These are phyloP conservation scores for Tetraneura akinire DNA, from an alignment of 1,140 invertebrate species.

Conservation along the genomic window DNA sequence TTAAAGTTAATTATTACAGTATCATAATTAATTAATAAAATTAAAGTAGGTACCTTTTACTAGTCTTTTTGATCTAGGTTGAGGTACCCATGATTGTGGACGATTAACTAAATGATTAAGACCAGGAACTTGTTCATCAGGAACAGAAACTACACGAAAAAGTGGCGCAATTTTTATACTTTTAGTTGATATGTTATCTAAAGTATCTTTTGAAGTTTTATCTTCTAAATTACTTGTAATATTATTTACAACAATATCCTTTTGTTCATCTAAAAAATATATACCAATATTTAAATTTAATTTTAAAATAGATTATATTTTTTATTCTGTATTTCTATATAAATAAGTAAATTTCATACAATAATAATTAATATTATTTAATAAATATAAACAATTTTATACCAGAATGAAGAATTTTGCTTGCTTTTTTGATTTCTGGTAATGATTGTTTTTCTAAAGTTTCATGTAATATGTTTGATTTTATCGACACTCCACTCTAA, in stretches of 20 bases:
- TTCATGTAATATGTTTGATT: neutral
- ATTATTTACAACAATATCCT: neutral
- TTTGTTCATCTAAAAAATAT: neutral
- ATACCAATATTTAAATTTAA: neutral
- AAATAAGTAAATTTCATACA: no score
- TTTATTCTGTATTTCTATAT: no score
- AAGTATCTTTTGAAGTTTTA: neutral
- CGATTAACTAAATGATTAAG: constrained; percentile 40
- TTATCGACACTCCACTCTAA: constrained; percentile 17
- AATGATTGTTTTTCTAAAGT: neutral
- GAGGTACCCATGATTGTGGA: constrained; percentile 33
- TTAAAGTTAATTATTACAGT: no score
- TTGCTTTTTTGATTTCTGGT: neutral
- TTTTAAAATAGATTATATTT: neutral
- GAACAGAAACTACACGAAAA: constrained; percentile 36
- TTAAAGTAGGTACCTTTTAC: neutral
- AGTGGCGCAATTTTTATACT: constrained; percentile 19
- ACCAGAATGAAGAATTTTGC: constrained; percentile 22
- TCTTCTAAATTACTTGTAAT: neutral
- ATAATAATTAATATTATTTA: neutral
- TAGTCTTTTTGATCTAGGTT: constrained; percentile 38
- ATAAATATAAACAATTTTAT: neutral
- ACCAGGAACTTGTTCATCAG: constrained; percentile 46
- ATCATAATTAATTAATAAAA: no score
- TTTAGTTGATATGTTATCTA: neutral